Conservation (phyloP, 2,797 vertebrate genomes). For the Enteromius mattozi region DNA sequence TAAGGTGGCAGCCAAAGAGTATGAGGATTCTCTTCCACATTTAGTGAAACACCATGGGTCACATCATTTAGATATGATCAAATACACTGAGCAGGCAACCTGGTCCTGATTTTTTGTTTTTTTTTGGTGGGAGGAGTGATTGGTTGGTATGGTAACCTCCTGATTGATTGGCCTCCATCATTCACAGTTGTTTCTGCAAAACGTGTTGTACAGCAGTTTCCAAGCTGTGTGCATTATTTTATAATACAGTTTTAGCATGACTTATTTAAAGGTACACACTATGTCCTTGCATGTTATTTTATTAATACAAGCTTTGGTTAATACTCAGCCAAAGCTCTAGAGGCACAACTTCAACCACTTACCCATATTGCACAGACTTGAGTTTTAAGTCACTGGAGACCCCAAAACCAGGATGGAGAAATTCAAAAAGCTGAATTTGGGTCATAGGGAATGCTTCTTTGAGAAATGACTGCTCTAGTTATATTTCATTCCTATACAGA, state of each 20-base stretch:
- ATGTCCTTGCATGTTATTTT: neutral
- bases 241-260: neutral
- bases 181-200: neutral
- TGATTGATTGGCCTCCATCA: neutral
- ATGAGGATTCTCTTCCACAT: neutral
- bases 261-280: neutral
- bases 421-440: slow-evolving; percentile 9
- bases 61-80: neutral
- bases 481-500: neutral
- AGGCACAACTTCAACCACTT: neutral
- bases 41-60: neutral
- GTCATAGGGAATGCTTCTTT: slow-evolving; percentile 11
- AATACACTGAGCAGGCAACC: neutral
- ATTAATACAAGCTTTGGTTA: neutral
- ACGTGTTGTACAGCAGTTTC: neutral
- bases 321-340: neutral
- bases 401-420: neutral
- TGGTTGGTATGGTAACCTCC: neutral
- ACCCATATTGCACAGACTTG: neutral
- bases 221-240: neutral
- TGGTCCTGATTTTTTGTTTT: too few relatives aligned
- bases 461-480: slow-evolving; percentile 30
- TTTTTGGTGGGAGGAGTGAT: neutral
- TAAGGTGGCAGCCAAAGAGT: neutral
- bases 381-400: neutral